Percentiles rank a stretch among this genome's conserved stretches.
Evolutionary conservation across 2,113 vertebrate genomes (phyloP).

Genomic region (Urocynchramus pylzowi): DNA sequence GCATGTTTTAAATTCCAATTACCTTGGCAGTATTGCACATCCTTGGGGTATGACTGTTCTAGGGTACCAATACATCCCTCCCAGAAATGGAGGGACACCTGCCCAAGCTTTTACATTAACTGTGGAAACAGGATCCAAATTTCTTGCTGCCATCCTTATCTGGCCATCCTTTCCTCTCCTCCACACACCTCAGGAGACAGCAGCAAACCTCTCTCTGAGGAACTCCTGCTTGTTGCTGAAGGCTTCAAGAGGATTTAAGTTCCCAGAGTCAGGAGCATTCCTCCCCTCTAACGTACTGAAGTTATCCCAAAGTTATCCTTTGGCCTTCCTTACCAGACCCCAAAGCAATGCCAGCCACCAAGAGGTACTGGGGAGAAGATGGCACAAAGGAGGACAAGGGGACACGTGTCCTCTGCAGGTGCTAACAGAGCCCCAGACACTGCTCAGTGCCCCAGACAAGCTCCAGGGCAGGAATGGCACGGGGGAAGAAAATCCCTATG

Average conservation of each 20-base stretch:
- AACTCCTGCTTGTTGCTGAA: not conserved
- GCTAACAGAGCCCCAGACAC: not conserved
- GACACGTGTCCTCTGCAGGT: not conserved
- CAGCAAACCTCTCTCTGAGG: not conserved
- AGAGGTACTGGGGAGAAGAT: not conserved
- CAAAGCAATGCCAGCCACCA: not conserved
- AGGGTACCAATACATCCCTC: too few species aligned
- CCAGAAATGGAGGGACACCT: not conserved
- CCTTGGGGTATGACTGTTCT: not conserved
- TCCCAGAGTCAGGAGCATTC: not conserved
- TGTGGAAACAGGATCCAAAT: not conserved
- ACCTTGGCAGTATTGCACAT: not conserved
- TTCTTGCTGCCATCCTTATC: not conserved
- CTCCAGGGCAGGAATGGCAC: not conserved
- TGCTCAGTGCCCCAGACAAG: not conserved
- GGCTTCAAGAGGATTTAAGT: not conserved
- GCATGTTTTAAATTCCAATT: not conserved
- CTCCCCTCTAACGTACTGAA: not conserved
- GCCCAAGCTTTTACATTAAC: not conserved
- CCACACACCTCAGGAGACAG: not conserved
- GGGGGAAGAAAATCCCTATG: not conserved
- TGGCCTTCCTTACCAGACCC: not conserved
- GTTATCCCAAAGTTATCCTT: not conserved
- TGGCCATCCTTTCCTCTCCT: not conserved
- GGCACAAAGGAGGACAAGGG: not conserved